Percentiles rank a stretch among this genome's conserved stretches.
These are phyloP conservation scores for Naso thynnoides DNA, from an alignment of 2,797 vertebrate species.

Conservation along the genomic window DNA sequence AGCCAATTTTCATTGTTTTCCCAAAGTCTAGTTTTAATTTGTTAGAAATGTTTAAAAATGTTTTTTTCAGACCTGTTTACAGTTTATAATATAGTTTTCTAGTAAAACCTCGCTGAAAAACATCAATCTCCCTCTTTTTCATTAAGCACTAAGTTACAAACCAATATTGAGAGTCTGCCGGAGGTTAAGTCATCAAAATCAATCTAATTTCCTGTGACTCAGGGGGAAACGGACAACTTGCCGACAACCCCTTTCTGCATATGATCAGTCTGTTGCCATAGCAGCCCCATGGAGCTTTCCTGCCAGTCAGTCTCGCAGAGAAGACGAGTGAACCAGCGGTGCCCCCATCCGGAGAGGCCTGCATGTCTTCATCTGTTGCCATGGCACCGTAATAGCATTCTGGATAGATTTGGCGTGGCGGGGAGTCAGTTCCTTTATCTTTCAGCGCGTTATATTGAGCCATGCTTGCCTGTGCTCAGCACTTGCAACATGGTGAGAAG, in stretches of 20 bases:
- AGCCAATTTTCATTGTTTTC: no score
- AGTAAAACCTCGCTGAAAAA: no score
- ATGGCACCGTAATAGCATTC: conserved; percentile 80
- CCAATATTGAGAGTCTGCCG: conserved; percentile 31
- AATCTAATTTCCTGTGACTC: conserved; percentile 77
- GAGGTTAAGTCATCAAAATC: conserved; percentile 77
- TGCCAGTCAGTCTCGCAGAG: conserved; percentile 75
- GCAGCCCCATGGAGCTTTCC: conserved; percentile 81
- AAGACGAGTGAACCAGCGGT: conserved; percentile 78
- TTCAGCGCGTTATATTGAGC: conserved; percentile 71
- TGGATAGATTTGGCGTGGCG: conserved; percentile 76
- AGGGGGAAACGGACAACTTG: conserved; percentile 59
- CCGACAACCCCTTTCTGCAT: conserved; percentile 78
- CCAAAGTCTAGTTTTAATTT: no score
- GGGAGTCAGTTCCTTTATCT: conserved; percentile 82
- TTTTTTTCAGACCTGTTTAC: no score
- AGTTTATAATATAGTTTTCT: no score
- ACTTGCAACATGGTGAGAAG: conserved; percentile 58
- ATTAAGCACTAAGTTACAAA: conserved; percentile 37
- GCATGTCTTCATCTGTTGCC: conserved; percentile 85
- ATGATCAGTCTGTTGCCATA: conserved; percentile 86
- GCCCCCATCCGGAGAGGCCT: conserved; percentile 71
- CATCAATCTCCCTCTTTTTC: no score
- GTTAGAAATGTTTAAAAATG: no score
- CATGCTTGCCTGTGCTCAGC: conserved; percentile 48